Evolutionary conservation across 1,140 invertebrate genomes (phyloP).

Genomic region (Drosophila suzukii): DNA sequence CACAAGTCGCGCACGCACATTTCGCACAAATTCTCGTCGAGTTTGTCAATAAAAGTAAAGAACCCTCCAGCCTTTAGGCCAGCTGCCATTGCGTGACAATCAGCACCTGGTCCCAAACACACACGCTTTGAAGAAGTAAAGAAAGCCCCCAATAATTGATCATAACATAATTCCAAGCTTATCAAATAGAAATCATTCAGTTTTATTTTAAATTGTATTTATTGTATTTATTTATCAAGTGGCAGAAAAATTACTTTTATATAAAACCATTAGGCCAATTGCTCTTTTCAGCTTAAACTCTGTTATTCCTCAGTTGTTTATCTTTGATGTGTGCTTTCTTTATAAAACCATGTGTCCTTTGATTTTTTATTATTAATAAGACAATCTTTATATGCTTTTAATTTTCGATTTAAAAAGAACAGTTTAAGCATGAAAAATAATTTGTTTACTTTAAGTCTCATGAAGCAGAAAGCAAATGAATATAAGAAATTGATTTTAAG

Average conservation of each 20-base stretch:
- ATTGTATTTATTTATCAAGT: not conserved
- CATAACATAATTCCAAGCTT: conserved; percentile 28
- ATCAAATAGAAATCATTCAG: conserved; percentile 26
- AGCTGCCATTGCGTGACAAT: conserved; percentile 70
- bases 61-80: conserved; percentile 60
- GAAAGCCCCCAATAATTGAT: conserved; percentile 19
- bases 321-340: not conserved
- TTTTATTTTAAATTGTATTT: not conserved
- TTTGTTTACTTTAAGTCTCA: no score
- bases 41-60: conserved; percentile 77
- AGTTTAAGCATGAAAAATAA: no score
- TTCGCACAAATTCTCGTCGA: conserved; percentile 71
- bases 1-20: conserved; percentile 67
- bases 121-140: no score
- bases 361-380: not conserved
- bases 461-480: no score
- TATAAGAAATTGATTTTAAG: no score
- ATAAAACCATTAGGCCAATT: not conserved
- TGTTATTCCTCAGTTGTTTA: not conserved
- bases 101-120: conserved; percentile 54
- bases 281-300: no score
- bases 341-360: not conserved
- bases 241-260: no score
- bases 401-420: no score
- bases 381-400: no score